phyloP scores from a whole-genome alignment of 2,113 vertebrate species.

The Porphyrio hochstetteri region DNA sequence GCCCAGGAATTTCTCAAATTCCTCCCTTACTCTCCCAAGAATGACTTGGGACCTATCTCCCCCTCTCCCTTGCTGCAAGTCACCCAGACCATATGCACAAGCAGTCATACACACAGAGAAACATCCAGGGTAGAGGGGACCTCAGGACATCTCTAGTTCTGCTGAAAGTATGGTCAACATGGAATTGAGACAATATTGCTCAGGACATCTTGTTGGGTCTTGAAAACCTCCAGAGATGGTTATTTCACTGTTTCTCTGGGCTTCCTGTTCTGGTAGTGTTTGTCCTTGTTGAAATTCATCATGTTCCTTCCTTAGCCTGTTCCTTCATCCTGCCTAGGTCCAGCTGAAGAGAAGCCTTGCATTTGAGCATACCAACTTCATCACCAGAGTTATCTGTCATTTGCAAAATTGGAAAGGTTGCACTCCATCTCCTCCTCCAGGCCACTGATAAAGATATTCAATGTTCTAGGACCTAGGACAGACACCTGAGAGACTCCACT shows the following conservation, averaged over 20 bases:
- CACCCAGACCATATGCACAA: background rate
- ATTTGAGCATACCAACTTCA: background rate
- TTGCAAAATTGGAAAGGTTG: background rate
- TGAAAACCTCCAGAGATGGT: background rate
- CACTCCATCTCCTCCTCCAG: background rate
- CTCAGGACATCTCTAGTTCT: background rate
- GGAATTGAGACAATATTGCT: background rate
- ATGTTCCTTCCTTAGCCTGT: background rate
- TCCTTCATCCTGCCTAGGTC: background rate
- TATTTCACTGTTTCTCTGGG: background rate
- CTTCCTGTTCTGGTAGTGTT: background rate
- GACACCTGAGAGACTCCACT: background rate
- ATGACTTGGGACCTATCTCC: background rate
- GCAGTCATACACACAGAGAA: background rate
- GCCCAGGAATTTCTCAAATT: background rate
- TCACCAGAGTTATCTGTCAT: background rate
- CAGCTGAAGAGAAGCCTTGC: background rate
- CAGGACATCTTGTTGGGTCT: background rate
- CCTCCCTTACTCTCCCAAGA: background rate
- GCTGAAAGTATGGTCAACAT: background rate
- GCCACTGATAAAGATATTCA: background rate
- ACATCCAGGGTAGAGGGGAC: background rate
- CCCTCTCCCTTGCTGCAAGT: background rate
- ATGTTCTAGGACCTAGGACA: background rate
- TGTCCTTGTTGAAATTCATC: background rate